Evolutionary conservation across 2,888 invertebrate genomes (phyloP).

Genomic region (Nephrotoma flavescens): DNA sequence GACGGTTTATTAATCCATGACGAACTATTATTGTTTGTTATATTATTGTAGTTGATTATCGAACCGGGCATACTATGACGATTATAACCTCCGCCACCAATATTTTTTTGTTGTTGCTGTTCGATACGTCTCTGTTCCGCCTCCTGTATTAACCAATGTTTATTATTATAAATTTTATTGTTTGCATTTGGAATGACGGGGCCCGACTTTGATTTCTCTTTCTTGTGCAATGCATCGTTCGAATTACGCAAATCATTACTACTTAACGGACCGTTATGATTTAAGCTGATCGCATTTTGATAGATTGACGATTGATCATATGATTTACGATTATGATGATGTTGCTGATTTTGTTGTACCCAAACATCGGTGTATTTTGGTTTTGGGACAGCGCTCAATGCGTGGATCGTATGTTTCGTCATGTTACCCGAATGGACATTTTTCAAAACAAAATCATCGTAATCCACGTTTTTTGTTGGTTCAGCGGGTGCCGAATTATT

Average conservation of each 20-base stretch:
- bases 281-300: background rate
- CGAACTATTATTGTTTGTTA: background rate
- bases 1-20: conserved; percentile 26
- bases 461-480: conserved; percentile 7
- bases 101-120: conserved; percentile 32
- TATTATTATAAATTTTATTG: conserved; percentile 61
- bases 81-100: conserved; percentile 10
- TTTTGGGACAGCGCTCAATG: conserved; percentile 62
- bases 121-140: conserved; percentile 73
- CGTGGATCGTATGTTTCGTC: conserved; percentile 52
- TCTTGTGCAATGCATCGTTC: background rate
- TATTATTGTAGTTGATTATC: background rate
- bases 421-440: conserved; percentile 31
- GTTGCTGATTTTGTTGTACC: conserved; percentile 20
- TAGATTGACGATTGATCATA: background rate
- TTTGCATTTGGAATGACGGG: conserved; percentile 32
- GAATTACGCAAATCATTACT: background rate
- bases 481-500: conserved; percentile 21
- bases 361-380: conserved; percentile 48
- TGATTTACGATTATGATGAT: background rate
- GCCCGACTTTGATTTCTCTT: conserved; percentile 8
- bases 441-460: background rate
- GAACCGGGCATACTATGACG: conserved; percentile 1
- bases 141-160: conserved; percentile 90
- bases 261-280: background rate